Evolutionary conservation across 2,113 vertebrate genomes (phyloP).

Genomic region (Sturnus vulgaris): DNA sequence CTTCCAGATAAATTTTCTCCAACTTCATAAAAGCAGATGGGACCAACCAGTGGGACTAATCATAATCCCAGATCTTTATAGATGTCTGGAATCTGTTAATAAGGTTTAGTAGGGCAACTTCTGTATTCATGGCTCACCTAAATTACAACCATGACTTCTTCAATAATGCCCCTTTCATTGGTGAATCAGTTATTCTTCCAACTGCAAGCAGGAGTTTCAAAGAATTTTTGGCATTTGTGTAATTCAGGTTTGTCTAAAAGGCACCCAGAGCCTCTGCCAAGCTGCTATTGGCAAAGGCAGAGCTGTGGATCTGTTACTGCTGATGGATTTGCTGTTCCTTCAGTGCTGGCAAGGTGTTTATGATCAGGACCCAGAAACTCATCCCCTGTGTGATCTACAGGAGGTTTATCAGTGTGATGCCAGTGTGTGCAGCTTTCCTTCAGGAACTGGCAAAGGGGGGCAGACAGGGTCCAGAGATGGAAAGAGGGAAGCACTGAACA

Average conservation of each 20-base stretch:
- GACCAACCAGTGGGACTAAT: background rate
- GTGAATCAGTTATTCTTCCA: constrained; percentile 17
- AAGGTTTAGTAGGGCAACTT: background rate
- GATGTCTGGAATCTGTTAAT: background rate
- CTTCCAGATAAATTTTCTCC: background rate
- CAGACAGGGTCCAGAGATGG: background rate
- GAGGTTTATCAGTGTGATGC: background rate
- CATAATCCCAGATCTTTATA: background rate
- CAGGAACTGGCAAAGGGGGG: background rate
- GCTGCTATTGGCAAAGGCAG: background rate
- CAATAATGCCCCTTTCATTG: constrained; percentile 45
- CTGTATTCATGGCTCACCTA: background rate
- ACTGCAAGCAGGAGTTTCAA: constrained; percentile 2
- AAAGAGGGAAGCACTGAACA: background rate
- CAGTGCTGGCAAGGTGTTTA: background rate
- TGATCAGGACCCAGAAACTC: background rate
- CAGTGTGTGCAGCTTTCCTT: background rate
- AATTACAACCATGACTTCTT: background rate
- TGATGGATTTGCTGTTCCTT: background rate
- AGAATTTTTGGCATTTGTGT: constrained; percentile 55
- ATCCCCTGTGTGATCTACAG: background rate
- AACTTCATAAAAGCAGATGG: background rate
- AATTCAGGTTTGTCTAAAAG: constrained; percentile 38
- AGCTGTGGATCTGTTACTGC: background rate
- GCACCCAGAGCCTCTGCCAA: background rate